Base-by-base conservation (phyloP, 2,888 invertebrate genomes). In the Macropis europaea region DNA sequence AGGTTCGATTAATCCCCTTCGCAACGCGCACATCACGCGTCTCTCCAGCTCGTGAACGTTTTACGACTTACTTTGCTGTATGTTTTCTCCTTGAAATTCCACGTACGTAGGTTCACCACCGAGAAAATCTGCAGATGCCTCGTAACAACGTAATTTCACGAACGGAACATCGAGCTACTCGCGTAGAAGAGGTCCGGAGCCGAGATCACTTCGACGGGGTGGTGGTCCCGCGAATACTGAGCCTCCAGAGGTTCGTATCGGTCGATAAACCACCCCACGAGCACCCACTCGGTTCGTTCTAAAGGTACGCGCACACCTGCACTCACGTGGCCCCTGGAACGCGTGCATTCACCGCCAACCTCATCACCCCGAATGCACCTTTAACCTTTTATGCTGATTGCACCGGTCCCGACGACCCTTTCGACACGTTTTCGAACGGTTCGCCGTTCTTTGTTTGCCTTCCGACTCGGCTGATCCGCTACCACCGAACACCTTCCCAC, bases 141-240 rank as follows among this genome's bases (percentile, higher is more conserved):
- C n/a, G n/a, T n/a, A n/a, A n/a, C n/a, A n/a, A n/a, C n/a, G n/a
- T n/a, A n/a, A n/a, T 43, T 43, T 45, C 34, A 32, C 32, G 42
- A 40, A 36, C 30, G 30, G 53, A 38, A 38, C 53, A 53, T 30
- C 54, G 38, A 43, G 28, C 17, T 30, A 4, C 22, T 15, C 22
- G 11, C 6, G 11, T 4, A 28, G 6, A 24, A 2, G 22, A 11
- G 43, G 1, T 22, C 34, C 17, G 26, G 54, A 42, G 19, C 24
- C 53, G 54, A 66, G 69, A 76, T 63, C 60, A 67, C 22, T 71
- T 67, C 40, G 67, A 85, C 88, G 83, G 88, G 85, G 86, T 87
- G 87, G 82, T 87, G 86, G 88, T 88, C 85, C 87, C 87, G 86
- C 87, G 86, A 83, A 84, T 82, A 89, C 88, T 88, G 88, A 88